Conservation (phyloP, 2,888 invertebrate species). For the Harpalus rubripes region DNA sequence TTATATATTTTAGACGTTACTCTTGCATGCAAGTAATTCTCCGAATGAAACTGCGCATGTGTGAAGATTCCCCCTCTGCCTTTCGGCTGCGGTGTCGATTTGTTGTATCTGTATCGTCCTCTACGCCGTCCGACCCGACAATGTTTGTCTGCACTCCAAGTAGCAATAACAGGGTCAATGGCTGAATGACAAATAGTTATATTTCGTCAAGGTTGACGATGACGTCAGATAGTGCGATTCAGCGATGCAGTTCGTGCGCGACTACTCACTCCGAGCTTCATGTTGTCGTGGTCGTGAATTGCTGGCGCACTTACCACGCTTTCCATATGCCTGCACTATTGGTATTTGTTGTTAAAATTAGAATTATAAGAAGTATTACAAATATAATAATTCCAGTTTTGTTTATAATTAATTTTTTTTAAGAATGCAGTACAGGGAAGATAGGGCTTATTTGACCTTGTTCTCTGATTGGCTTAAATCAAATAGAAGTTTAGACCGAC, state of each 20-base stretch:
- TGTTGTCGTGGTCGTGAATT: slow-evolving; percentile 50
- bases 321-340: too few species aligned
- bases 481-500: too few species aligned
- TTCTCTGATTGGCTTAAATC: too few species aligned
- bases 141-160: slow-evolving; percentile 65
- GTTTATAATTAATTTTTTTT: too few species aligned
- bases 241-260: slow-evolving; percentile 54
- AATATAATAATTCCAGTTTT: too few species aligned
- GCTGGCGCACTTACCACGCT: neutral
- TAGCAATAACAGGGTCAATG: slow-evolving; percentile 76
- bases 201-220: slow-evolving; percentile 76
- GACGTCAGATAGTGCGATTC: slow-evolving; percentile 72
- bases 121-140: slow-evolving; percentile 43
- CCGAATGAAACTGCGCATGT: slow-evolving; percentile 5
- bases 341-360: too few species aligned
- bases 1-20: neutral
- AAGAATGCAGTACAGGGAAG: too few species aligned
- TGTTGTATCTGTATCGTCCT: slow-evolving; percentile 49
- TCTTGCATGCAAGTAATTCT: slow-evolving; percentile 20
- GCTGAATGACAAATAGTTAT: slow-evolving; percentile 77
- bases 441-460: too few species aligned
- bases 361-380: too few species aligned
- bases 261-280: neutral
- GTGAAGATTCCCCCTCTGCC: neutral
- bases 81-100: neutral